Evolutionary conservation across 2,888 invertebrate species (phyloP).

Genomic region (Spilarctia lutea): DNA sequence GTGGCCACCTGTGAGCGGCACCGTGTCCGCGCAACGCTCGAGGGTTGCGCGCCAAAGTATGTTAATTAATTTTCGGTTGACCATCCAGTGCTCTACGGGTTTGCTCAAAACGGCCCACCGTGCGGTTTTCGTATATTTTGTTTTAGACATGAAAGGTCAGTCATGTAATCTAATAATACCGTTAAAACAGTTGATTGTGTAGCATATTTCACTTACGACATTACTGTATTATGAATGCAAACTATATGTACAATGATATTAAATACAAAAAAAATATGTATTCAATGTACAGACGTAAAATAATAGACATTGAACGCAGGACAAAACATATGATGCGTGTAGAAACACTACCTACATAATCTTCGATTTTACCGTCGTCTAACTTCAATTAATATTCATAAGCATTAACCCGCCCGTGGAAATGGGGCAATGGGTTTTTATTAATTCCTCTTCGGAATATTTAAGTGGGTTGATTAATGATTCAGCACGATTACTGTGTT

Average conservation of each 20-base stretch:
- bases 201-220: slow-evolving; percentile 16
- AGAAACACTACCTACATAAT: slow-evolving; percentile 44
- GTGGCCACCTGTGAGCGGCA: slow-evolving; percentile 70
- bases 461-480: slow-evolving; percentile 59
- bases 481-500: slow-evolving; percentile 56
- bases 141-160: slow-evolving; percentile 73
- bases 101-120: slow-evolving; percentile 78
- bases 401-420: slow-evolving; percentile 63
- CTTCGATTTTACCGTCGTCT: slow-evolving; percentile 65
- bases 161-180: slow-evolving; percentile 56
- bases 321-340: slow-evolving; percentile 32
- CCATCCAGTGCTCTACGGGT: slow-evolving; percentile 75
- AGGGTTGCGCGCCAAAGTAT: slow-evolving; percentile 84
- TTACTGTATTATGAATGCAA: slow-evolving; percentile 14
- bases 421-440: slow-evolving; percentile 69
- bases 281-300: slow-evolving; percentile 3
- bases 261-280: neutral
- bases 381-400: slow-evolving; percentile 77
- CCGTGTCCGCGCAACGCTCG: slow-evolving; percentile 58
- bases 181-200: slow-evolving; percentile 48
- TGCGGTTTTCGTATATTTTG: slow-evolving; percentile 81
- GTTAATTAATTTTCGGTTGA: slow-evolving; percentile 87
- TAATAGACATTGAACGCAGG: slow-evolving; percentile 12
- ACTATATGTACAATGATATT: slow-evolving; percentile 6
- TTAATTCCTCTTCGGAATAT: slow-evolving; percentile 65